A percentile compares a stretch with the other conserved stretches of the same genome.
These are phyloP conservation scores for Ptychochromis oligacanthus DNA, from an alignment of 2,113 vertebrate genomes.

Conservation along the genomic window DNA sequence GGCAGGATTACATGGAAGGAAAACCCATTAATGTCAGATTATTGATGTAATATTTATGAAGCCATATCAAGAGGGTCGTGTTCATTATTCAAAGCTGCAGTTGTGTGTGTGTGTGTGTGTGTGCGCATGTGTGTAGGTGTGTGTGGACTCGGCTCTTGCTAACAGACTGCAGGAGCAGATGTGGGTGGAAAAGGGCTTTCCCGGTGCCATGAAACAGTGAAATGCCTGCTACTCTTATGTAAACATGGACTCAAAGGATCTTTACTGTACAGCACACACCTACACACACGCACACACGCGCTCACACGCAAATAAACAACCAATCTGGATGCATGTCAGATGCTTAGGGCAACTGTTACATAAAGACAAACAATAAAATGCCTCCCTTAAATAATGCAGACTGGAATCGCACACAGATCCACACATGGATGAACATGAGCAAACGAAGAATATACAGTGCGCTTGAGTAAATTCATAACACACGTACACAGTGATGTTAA, in stretches of 20 bases:
- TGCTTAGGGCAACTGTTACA: constrained; percentile 54
- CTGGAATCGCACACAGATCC: not conserved
- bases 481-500: not conserved
- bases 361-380: constrained; percentile 58
- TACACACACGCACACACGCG: constrained; percentile 22
- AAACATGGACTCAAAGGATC: constrained; percentile 56
- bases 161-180: constrained; percentile 62
- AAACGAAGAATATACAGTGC: not conserved
- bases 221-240: constrained; percentile 61
- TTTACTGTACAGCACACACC: constrained; percentile 45
- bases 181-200: constrained; percentile 82
- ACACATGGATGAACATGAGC: not conserved
- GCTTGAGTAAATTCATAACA: not conserved
- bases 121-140: not conserved
- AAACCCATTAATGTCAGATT: constrained; percentile 77
- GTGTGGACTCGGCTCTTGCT: constrained; percentile 50
- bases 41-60: constrained; percentile 83
- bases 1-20: constrained; percentile 52
- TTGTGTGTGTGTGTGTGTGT: constrained; percentile 19
- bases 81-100: constrained; percentile 77
- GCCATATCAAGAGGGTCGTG: constrained; percentile 73
- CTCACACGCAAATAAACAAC: constrained; percentile 36
- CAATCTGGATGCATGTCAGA: constrained; percentile 41
- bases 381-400: constrained; percentile 47
- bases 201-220: constrained; percentile 59